These are phyloP conservation scores for Calypte anna DNA, from an alignment of 2,113 vertebrate species.

Conservation along the genomic window DNA sequence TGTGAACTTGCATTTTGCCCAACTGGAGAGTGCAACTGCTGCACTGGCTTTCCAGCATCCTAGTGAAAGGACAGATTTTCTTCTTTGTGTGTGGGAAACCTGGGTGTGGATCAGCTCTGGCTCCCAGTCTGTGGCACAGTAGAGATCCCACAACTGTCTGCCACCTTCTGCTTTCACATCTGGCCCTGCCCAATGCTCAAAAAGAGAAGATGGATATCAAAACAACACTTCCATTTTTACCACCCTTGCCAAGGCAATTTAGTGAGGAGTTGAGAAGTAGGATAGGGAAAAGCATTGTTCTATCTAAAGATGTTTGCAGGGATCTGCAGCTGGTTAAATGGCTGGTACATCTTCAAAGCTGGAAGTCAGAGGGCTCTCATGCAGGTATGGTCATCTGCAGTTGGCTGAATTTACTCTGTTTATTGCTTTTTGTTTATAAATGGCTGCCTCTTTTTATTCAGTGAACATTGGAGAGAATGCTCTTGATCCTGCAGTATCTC, in stretches of 20 bases:
- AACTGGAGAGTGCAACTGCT: neutral
- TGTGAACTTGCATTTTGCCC: neutral
- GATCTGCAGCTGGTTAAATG: neutral
- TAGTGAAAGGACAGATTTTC: no score
- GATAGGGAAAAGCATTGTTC: neutral
- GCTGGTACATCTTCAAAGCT: neutral
- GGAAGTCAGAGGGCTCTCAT: neutral
- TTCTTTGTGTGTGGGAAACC: fast-evolving
- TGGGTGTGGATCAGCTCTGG: neutral
- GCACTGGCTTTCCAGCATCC: neutral
- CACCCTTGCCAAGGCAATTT: fast-evolving
- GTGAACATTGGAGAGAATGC: neutral
- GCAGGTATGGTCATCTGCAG: neutral
- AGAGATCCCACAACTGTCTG: neutral
- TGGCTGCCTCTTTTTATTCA: neutral
- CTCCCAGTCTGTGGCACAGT: neutral
- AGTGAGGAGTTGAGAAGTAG: neutral
- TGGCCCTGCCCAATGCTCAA: neutral
- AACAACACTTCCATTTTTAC: neutral
- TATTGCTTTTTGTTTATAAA: neutral
- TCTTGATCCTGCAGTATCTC: neutral
- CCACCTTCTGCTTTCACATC: neutral
- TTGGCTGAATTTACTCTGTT: neutral
- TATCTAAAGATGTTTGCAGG: neutral
- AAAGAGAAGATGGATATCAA: neutral